Conservation (phyloP, 2,888 invertebrate species). For the Agelastica alni region DNA sequence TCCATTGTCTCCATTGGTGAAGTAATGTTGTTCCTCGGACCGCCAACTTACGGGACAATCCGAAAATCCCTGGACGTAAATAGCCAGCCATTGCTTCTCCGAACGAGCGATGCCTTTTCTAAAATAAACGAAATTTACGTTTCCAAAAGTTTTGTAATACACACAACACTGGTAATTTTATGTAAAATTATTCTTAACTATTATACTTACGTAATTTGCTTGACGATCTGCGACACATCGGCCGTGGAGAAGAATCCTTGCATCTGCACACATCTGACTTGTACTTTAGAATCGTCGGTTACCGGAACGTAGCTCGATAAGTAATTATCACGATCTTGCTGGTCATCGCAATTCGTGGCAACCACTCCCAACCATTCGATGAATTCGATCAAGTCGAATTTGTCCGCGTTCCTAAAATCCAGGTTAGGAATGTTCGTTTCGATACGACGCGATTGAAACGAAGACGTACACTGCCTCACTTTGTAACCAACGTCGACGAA, state of each 20-base stretch:
- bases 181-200: no score
- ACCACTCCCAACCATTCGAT: slow-evolving; percentile 64
- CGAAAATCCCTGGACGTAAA: slow-evolving; percentile 63
- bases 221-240: slow-evolving; percentile 50
- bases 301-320: slow-evolving; percentile 55
- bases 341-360: slow-evolving; percentile 55
- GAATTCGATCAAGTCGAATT: slow-evolving; percentile 50
- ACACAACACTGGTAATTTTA: no score
- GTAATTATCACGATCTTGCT: slow-evolving; percentile 43
- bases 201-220: slow-evolving; percentile 23
- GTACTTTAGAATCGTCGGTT: slow-evolving; percentile 45
- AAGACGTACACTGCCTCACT: slow-evolving; percentile 57
- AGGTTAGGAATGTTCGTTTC: slow-evolving; percentile 55
- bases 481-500: slow-evolving; percentile 53
- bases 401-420: slow-evolving; percentile 38
- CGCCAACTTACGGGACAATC: slow-evolving; percentile 60
- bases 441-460: slow-evolving; percentile 47
- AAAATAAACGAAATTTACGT: no score
- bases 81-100: slow-evolving; percentile 57
- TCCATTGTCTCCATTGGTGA: slow-evolving; percentile 60
- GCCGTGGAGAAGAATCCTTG: slow-evolving; percentile 59
- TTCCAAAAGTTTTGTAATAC: no score
- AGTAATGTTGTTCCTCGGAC: slow-evolving; percentile 58
- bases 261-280: slow-evolving; percentile 56
- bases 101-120: slow-evolving; percentile 36